phyloP scores from a whole-genome alignment of 1,140 invertebrate species.

The Hyposmocoma kahamanoa region DNA sequence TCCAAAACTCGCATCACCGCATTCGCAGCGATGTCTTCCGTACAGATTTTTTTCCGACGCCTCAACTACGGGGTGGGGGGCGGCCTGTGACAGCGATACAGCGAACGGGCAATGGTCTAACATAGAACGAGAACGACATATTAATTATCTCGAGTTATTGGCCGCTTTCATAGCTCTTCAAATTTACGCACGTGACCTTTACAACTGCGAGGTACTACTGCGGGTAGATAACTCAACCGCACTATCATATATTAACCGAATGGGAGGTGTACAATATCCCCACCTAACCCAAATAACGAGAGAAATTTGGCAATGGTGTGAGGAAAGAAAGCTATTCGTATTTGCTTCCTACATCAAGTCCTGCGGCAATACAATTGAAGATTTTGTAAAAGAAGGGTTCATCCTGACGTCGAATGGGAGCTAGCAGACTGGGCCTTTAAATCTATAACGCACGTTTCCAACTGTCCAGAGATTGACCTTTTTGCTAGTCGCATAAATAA shows the following conservation, averaged over 20 bases:
- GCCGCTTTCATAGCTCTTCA: conserved; percentile 10
- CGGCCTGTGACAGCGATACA: conserved; percentile 14
- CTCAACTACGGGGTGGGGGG: conserved; percentile 36
- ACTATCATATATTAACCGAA: neutral
- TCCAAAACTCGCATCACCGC: neutral
- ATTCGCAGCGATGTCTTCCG: conserved; percentile 11
- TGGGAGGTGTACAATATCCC: conserved; percentile 5
- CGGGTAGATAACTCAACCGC: conserved; percentile 12
- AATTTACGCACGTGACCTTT: conserved; percentile 9
- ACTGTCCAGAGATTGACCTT: too few species aligned
- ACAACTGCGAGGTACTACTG: conserved; percentile 17
- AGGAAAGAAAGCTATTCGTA: too few species aligned
- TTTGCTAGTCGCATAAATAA: too few species aligned
- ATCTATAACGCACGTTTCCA: neutral
- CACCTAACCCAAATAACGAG: neutral
- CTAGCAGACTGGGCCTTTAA: too few species aligned
- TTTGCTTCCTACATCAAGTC: too few species aligned
- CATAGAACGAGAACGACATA: conserved; percentile 13
- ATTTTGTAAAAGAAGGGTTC: too few species aligned
- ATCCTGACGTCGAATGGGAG: too few species aligned
- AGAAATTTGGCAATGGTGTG: conserved; percentile 8
- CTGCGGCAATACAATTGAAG: too few species aligned
- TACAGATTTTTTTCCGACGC: conserved; percentile 38
- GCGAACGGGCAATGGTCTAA: conserved; percentile 25
- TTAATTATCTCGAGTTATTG: conserved; percentile 9